Percentiles rank a stretch among this genome's conserved stretches.
Conservation (phyloP, 1,140 invertebrate genomes). For the Calosoma granatense region DNA sequence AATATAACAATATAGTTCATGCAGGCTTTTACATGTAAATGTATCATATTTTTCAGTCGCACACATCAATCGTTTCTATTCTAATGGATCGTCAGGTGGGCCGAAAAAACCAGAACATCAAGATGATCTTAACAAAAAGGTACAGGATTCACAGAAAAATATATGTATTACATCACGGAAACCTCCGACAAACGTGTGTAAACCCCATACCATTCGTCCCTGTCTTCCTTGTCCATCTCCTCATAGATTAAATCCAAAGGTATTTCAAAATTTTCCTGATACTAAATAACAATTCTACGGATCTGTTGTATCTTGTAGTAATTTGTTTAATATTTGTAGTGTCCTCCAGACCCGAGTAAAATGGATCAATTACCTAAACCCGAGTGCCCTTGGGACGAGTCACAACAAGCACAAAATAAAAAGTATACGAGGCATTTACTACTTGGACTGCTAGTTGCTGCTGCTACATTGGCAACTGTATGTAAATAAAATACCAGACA, state of each 20-base stretch:
- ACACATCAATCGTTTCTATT: background rate
- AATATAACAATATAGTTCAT: too few species aligned
- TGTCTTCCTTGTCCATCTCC: background rate
- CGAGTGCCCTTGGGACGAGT: background rate
- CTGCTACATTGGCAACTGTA: slow-evolving; percentile 4
- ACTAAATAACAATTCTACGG: background rate
- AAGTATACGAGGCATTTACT: background rate
- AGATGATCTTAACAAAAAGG: background rate
- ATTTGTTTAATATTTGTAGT: background rate
- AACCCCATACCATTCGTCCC: background rate
- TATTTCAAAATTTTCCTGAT: background rate
- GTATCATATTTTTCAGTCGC: background rate
- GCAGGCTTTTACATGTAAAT: too few species aligned
- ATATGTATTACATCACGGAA: background rate
- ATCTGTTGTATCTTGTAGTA: background rate
- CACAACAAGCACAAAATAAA: background rate
- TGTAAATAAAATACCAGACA: background rate
- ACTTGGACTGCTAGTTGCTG: background rate
- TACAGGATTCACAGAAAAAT: too few species aligned
- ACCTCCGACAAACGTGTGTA: background rate
- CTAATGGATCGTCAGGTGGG: background rate
- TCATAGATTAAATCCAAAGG: background rate
- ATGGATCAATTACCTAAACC: slow-evolving; percentile 7
- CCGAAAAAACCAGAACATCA: background rate
- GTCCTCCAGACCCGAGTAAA: background rate